phyloP scores from a whole-genome alignment of 2,888 invertebrate species.

The Apeira syringaria region DNA sequence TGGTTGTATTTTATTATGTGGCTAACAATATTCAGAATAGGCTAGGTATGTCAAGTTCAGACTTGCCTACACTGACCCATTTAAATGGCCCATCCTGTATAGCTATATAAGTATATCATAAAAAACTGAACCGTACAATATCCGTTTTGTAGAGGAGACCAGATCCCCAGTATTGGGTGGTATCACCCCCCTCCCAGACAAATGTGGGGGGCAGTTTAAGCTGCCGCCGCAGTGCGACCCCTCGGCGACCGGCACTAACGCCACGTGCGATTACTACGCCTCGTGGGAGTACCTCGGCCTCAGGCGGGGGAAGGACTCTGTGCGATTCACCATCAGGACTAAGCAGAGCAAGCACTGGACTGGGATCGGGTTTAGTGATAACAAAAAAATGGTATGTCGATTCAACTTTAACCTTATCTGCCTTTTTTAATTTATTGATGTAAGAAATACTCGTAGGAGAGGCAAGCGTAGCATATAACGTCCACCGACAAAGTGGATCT shows the following conservation, averaged over 20 bases:
- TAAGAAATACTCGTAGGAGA: too few species aligned
- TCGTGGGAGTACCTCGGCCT: slow-evolving; percentile 90
- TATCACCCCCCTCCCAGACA: slow-evolving; percentile 62
- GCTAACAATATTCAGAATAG: too few species aligned
- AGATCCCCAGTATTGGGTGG: slow-evolving; percentile 67
- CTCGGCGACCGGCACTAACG: slow-evolving; percentile 58
- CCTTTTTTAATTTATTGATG: too few species aligned
- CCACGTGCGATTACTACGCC: slow-evolving; percentile 90
- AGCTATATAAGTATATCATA: too few species aligned
- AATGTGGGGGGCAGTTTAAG: slow-evolving; percentile 91
- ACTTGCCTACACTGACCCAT: too few species aligned
- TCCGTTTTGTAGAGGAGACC: slow-evolving; percentile 70
- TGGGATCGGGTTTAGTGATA: slow-evolving; percentile 94
- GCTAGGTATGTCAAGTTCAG: too few species aligned
- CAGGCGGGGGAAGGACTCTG: slow-evolving; percentile 86
- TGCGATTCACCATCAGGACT: slow-evolving; percentile 91
- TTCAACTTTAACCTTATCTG: too few species aligned
- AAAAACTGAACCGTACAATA: too few species aligned
- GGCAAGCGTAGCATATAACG: too few species aligned
- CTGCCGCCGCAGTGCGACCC: slow-evolving; percentile 87
- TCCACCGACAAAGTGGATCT: too few species aligned
- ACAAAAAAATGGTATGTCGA: slow-evolving; percentile 91
- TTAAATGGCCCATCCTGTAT: too few species aligned
- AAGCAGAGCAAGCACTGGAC: slow-evolving; percentile 93
- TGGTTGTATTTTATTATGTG: too few species aligned